These are phyloP conservation scores for Ageneiosus marmoratus DNA, from an alignment of 2,113 vertebrate genomes.

Conservation along the genomic window DNA sequence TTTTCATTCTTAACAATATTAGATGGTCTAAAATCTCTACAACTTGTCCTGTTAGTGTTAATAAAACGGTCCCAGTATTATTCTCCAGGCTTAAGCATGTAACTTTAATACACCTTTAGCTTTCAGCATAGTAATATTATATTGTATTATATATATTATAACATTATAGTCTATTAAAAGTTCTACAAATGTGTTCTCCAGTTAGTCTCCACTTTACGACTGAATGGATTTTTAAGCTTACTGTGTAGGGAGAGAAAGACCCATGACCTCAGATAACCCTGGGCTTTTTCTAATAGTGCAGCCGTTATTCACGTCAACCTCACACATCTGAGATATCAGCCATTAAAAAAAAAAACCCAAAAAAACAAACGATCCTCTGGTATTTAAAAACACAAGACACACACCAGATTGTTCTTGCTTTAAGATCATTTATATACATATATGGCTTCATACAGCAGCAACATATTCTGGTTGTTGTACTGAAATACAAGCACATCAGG, in stretches of 20 bases:
- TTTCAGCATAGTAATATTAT: not conserved
- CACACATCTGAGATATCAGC: not conserved
- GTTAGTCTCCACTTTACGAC: not conserved
- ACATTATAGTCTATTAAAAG: too few relatives aligned
- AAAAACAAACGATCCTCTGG: not conserved
- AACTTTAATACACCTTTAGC: not conserved
- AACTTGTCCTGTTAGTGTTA: not conserved
- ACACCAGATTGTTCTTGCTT: constrained; percentile 60
- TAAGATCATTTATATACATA: constrained; percentile 85
- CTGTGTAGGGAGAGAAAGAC: not conserved
- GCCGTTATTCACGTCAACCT: not conserved
- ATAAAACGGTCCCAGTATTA: not conserved
- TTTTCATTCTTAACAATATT: not conserved
- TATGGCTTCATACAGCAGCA: constrained; percentile 88
- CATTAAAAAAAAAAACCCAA: not conserved
- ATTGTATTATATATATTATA: too few relatives aligned
- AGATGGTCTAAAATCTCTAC: not conserved
- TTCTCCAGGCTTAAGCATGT: not conserved
- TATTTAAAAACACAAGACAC: constrained; percentile 31
- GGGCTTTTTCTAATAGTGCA: not conserved
- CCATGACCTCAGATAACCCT: not conserved
- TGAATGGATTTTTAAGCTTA: not conserved
- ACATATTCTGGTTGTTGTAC: constrained; percentile 76
- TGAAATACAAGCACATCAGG: constrained; percentile 78
- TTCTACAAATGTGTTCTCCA: not conserved